A percentile compares a stretch with the other conserved stretches of the same genome.
Evolutionary conservation across 2,797 vertebrate genomes (phyloP).

Genomic region (Morus bassanus): DNA sequence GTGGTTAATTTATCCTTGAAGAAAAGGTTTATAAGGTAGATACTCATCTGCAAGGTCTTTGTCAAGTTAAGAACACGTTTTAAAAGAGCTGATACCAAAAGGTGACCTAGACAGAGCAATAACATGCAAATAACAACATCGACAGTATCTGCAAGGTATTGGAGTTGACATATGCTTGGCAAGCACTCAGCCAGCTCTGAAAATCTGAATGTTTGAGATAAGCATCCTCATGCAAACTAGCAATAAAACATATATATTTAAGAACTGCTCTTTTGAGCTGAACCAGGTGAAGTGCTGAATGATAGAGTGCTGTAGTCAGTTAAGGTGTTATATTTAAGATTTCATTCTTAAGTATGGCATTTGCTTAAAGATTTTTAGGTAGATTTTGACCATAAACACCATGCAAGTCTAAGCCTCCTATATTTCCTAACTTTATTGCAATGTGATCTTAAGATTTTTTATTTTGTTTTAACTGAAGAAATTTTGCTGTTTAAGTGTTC

Average conservation of each 20-base stretch:
- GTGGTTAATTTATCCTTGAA: background rate
- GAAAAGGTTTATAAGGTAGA: background rate
- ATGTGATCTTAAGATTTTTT: background rate
- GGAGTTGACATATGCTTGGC: background rate
- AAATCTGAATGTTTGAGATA: background rate
- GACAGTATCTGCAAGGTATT: background rate
- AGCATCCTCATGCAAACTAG: background rate
- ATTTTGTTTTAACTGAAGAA: background rate
- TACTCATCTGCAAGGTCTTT: background rate
- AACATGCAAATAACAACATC: background rate
- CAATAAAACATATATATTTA: background rate
- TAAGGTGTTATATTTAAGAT: background rate
- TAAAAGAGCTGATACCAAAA: background rate
- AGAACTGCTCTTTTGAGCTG: background rate
- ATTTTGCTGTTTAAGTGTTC: background rate
- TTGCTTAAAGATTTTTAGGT: background rate
- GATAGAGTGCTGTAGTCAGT: background rate
- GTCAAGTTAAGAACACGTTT: background rate
- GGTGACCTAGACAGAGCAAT: background rate
- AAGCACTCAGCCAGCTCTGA: background rate
- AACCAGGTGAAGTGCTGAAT: background rate
- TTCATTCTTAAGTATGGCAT: background rate
- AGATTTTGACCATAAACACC: background rate
- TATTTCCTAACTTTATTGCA: background rate
- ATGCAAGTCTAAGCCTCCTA: background rate